phyloP scores from a whole-genome alignment of 2,888 invertebrate genomes.

The Ichneumoninae sp. region DNA sequence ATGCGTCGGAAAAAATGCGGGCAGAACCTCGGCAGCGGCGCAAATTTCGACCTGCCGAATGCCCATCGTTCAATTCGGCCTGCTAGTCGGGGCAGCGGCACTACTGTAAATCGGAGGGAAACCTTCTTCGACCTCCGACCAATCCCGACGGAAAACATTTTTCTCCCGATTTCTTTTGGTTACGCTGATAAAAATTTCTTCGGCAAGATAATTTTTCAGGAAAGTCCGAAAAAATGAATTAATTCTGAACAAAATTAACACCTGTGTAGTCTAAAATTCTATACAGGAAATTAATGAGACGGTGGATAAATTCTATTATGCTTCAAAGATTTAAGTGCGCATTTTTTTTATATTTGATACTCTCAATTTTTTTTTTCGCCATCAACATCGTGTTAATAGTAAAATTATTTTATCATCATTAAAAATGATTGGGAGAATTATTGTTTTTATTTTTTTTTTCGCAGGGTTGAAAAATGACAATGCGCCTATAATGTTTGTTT shows the following conservation, averaged over 20 bases:
- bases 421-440: neutral
- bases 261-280: neutral
- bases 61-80: constrained; percentile 52
- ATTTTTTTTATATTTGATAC: no score
- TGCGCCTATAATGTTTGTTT: constrained; percentile 2
- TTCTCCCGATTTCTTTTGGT: neutral
- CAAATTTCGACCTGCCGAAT: constrained; percentile 33
- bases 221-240: neutral
- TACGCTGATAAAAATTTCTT: neutral
- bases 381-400: neutral
- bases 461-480: neutral
- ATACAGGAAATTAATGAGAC: no score
- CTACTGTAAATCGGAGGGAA: constrained; percentile 47
- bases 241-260: neutral
- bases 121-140: neutral
- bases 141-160: neutral
- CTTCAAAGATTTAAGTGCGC: no score
- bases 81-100: constrained; percentile 40
- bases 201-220: neutral
- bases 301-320: no score
- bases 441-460: neutral
- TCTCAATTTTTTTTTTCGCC: neutral
- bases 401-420: neutral
- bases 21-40: constrained; percentile 73
- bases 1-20: constrained; percentile 89